Evolutionary conservation across 2,888 invertebrate genomes (phyloP), one percentile per base, ranked within the genome.

Genomic region (Acrobasis suavella): DNA sequence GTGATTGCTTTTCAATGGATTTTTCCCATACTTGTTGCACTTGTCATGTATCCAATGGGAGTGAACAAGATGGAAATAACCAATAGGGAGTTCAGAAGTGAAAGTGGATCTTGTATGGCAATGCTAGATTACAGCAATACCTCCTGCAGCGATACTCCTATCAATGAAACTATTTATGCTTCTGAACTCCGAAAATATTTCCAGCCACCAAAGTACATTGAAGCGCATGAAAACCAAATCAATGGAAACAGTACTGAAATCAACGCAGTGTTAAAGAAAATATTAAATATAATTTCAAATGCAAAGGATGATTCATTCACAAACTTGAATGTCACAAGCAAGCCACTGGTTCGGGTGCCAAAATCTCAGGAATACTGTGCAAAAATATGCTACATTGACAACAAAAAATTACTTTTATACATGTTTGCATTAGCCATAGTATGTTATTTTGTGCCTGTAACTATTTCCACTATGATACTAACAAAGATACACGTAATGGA

Each of bases 391-490:
- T 86, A 82, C 62, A 69, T 88, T 42, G 85, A 91, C 32, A 91
- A 86, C 67, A 88, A 82, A 65, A 82, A 72, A 22, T 72, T 92
- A 58, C 73, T 88, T 39, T 51, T 87, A 12, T 91, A 89, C 64
- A 86, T 92, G 80, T 87, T 91, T 74, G 52, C 80, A 10, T 66
- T 92, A 16, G 75, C 82, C 9, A 70, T 90, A 66, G 66, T 89
- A 1, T 83, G 87, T 76, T 92, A 86, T 68, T 91, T 92, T 69
- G 73, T 91, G n/a, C 91, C 92, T 0, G 86, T 92, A 50, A 87
- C 87, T 12, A 82, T 91, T 63, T 91, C 91, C 52, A 83, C 82
- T 12, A 69, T 88, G 16, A 87, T 92, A 63, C 72, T 91, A 64
- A 89, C 90, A 0, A 91, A 87, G 74, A 88, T 91, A 68, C 85